phyloP scores from a whole-genome alignment of 2,113 vertebrate species.

The Nothoprocta pentlandii region DNA sequence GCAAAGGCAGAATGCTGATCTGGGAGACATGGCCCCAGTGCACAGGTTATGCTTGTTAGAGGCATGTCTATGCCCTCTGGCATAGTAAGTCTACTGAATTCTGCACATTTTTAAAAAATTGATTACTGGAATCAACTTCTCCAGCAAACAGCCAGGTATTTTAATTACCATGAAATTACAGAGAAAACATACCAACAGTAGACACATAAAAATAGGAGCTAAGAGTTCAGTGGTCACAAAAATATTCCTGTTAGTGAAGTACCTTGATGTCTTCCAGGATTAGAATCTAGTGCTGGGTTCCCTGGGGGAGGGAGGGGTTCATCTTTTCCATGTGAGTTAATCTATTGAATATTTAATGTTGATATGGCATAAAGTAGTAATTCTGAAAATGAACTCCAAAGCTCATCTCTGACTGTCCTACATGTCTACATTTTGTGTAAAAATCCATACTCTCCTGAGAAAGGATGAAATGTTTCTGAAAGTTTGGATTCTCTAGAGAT shows the following conservation, averaged over 20 bases:
- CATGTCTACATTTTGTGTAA: not conserved
- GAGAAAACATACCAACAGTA: not conserved
- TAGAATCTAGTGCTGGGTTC: not conserved
- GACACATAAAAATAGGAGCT: not conserved
- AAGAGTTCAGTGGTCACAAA: not conserved
- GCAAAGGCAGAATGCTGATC: not conserved
- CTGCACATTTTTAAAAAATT: not conserved
- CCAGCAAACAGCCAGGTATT: not conserved
- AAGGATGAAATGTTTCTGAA: not conserved
- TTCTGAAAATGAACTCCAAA: not conserved
- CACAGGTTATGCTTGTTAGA: not conserved
- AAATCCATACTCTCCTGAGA: not conserved
- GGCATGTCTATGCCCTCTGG: not conserved
- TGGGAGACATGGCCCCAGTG: fast-evolving
- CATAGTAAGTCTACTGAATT: not conserved
- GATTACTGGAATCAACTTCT: not conserved
- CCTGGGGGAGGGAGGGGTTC: not conserved
- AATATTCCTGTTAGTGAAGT: not conserved
- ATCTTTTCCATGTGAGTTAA: not conserved
- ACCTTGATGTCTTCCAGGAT: not conserved
- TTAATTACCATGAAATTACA: not conserved
- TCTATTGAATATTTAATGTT: not conserved
- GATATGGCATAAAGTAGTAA: not conserved
- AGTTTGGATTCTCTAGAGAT: not conserved
- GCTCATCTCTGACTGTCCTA: not conserved